Evolutionary conservation across 2,888 invertebrate genomes (phyloP), one percentile per base, ranked within the genome.

Genomic region (Heliconius sara): DNA sequence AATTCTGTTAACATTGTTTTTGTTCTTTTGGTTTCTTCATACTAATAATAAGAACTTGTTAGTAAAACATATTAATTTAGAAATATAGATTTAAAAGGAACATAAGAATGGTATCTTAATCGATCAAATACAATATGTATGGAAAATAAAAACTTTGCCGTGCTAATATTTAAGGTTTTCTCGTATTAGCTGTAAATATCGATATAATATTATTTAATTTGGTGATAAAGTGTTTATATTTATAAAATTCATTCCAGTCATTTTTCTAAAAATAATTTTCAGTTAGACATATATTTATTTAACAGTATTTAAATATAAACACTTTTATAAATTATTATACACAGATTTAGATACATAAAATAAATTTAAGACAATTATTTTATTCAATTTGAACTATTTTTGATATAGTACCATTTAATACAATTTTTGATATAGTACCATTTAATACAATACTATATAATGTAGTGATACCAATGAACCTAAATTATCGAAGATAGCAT

Each of bases 401-500:
- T 30, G 3, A 30, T 3, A 30, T 30, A 30, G 30, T 30, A 30
- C 30, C 27, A 27, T 27, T 27, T 34, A n/a, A n/a, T n/a, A n/a
- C n/a, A n/a, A 6, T 34, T 34, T 34, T 34, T 6, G 5, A 34
- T 34, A 3, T 30, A 30, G 6, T 34, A 34, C 6, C 34, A 34
- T 34, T 34, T 34, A n/a, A n/a, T n/a, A n/a, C n/a, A n/a, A n/a
- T 47, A 2, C 13, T 65, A 27, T 25, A 30, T 16, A 66, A 19
- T 66, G 30, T 66, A 34, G 67, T 67, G 30, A 13, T 68, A 27
- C 0, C 16, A 39, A 25, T 22, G n/a, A n/a, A 72, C 39, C 25
- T 74, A n/a, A 16, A n/a, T 80, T 10, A 84, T 82, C 83, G 77
- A 82, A 82, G 88, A 89, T 88, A 89, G 89, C 90, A 90, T 91